phyloP scores from a whole-genome alignment of 2,888 invertebrate genomes.

The Eumacrocentrus americanus region DNA sequence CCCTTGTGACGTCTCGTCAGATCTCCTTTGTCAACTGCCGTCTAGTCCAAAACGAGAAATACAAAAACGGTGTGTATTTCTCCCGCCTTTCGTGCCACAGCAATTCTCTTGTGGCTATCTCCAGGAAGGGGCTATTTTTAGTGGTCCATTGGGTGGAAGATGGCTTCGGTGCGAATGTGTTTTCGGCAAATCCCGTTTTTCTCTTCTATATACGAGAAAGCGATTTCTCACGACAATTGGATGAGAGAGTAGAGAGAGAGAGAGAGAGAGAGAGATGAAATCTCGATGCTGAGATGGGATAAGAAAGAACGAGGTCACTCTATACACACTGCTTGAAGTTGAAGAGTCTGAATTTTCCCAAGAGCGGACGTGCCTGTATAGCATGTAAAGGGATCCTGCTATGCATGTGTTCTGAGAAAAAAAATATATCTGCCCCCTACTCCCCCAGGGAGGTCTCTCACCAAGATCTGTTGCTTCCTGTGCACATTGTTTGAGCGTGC shows the following conservation, averaged over 20 bases:
- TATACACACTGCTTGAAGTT: neutral
- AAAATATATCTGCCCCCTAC: neutral
- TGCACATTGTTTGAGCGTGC: conserved; percentile 38
- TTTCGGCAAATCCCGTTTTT: no score
- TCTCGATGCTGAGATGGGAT: neutral
- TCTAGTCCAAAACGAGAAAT: no score
- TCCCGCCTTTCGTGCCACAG: no score
- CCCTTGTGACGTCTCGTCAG: neutral
- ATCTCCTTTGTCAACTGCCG: neutral
- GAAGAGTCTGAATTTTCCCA: neutral
- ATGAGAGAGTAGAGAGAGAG: neutral
- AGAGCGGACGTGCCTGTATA: neutral
- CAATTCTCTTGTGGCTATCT: no score
- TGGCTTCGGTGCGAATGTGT: no score
- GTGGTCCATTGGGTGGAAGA: no score
- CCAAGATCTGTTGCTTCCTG: conserved; percentile 42
- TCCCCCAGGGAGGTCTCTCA: conserved; percentile 28
- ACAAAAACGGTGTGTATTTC: no score
- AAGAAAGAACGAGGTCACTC: conserved; percentile 6
- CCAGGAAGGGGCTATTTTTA: no score
- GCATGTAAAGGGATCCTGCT: conserved; percentile 33
- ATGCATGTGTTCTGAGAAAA: conserved; percentile 33
- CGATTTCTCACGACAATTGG: neutral
- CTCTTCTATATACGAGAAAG: conserved; percentile 2
- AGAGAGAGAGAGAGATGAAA: no score